Evolutionary conservation across 2,797 vertebrate species (phyloP), one percentile per base, ranked within the genome.

Genomic region (Sebastes wilsoni): DNA sequence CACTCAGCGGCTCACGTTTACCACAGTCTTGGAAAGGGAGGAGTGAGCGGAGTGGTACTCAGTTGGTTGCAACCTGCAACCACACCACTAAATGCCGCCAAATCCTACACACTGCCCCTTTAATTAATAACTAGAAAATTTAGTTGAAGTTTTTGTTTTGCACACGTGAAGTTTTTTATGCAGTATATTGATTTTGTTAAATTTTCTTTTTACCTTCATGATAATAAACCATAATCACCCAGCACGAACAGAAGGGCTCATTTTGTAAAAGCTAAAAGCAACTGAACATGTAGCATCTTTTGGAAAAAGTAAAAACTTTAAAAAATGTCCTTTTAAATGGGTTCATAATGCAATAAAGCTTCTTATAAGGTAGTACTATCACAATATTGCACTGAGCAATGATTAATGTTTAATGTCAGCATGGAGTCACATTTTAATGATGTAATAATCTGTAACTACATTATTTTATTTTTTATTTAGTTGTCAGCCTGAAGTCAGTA

Each of bases 381-480:
- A 62, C 25, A 72, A 67, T 67, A 70, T 74, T 66, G 55, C 46
- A 60, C 22, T 22, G 30, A 66, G 28, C 28, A 76, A 71, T 34
- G 10, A 55, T 61, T 34, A 54, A 61, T 60, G 42, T 64, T 59
- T 69, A 66, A 77, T 60, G n/a, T 52, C 54, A 76, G 38, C 65
- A 54, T 38, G 38, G 65, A 11, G 20, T 52, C 49, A 42, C 3
- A 14, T 56, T 82, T 68, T 72, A 64, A 77, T 55, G 34, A 78
- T 60, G 34, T 25, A 34, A 84, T 72, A 58, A 52, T 2, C 23
- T 79, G 25, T 69, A 75, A 71, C 79, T 61, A 58, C 14, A 72
- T 69, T 52, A 22, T 16, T 54, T 46, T n/a, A 52, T 52, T 8
- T n/a, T 60, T 22, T 61, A 22, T 52, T 34, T 49, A 18, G 46